Conservation (phyloP, 2,797 vertebrate genomes). For the Thamnophis elegans region DNA sequence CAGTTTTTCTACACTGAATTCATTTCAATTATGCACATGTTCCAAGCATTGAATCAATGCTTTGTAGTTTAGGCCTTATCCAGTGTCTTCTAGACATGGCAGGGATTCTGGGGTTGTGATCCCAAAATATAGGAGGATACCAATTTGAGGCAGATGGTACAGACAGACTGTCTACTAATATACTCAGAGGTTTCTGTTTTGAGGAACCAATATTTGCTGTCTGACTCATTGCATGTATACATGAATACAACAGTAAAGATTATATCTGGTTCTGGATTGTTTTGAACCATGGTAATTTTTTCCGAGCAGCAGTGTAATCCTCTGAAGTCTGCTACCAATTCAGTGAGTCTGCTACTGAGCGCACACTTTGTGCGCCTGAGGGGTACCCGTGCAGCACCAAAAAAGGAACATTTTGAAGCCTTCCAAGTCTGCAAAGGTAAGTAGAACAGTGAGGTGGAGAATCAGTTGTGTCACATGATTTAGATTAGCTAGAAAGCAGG, state of each 20-base stretch:
- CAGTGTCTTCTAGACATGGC: background rate
- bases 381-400: too few relatives aligned
- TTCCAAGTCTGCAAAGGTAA: too few relatives aligned
- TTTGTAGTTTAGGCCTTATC: background rate
- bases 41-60: background rate
- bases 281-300: background rate
- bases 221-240: background rate
- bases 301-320: too few relatives aligned
- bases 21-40: background rate
- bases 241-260: background rate
- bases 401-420: too few relatives aligned
- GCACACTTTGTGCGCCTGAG: too few relatives aligned
- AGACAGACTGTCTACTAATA: background rate
- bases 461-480: too few relatives aligned
- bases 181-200: background rate
- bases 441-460: too few relatives aligned
- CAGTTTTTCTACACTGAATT: background rate
- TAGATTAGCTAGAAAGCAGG: too few relatives aligned
- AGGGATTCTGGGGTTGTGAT: background rate
- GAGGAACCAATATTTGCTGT: background rate
- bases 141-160: background rate
- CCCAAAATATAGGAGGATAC: background rate
- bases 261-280: background rate
- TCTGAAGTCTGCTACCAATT: too few relatives aligned
- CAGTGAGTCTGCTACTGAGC: too few relatives aligned